Evolutionary conservation across 2,113 vertebrate genomes (phyloP).

Genomic region (Cryptomyrus ogoouensis): DNA sequence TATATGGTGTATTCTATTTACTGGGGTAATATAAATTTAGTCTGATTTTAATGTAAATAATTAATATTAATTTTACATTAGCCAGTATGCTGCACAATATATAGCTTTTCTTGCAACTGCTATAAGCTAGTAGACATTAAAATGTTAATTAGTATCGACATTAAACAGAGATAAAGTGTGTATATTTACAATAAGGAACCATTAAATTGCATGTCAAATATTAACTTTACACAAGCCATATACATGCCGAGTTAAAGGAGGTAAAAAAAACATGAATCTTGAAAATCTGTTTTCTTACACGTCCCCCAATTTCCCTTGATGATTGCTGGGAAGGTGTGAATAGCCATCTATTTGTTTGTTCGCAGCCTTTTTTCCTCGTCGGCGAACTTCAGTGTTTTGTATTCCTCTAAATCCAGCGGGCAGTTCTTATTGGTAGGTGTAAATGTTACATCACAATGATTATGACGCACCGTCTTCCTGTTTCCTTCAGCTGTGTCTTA

Average conservation of each 20-base stretch:
- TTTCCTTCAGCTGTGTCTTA: conserved; percentile 97
- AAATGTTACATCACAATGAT: conserved; percentile 74
- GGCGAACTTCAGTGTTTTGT: conserved; percentile 43
- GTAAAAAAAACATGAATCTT: not conserved
- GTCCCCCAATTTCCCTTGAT: conserved; percentile 30
- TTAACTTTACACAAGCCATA: not conserved
- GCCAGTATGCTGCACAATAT: not conserved
- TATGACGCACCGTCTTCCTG: conserved; percentile 95
- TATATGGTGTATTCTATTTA: not conserved
- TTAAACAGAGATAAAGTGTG: not conserved
- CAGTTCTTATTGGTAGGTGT: conserved; percentile 77
- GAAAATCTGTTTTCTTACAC: conserved; percentile 35
- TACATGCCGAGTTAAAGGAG: not conserved
- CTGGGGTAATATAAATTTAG: not conserved
- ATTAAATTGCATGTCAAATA: not conserved
- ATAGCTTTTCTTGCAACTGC: not conserved
- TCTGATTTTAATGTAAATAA: not conserved
- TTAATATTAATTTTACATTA: not conserved
- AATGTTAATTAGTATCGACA: not conserved
- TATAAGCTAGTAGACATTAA: not conserved
- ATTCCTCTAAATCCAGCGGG: conserved; percentile 63
- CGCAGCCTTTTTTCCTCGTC: conserved; percentile 37
- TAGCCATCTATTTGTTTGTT: conserved; percentile 27
- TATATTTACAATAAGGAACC: not conserved
- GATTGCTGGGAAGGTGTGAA: conserved; percentile 30